A percentile compares a stretch with the other conserved stretches of the same genome.
Evolutionary conservation across 37 sponge, comb jelly and placozoan genomes (phyloP).

Genomic region (Chondrilla cf. caribensis): DNA sequence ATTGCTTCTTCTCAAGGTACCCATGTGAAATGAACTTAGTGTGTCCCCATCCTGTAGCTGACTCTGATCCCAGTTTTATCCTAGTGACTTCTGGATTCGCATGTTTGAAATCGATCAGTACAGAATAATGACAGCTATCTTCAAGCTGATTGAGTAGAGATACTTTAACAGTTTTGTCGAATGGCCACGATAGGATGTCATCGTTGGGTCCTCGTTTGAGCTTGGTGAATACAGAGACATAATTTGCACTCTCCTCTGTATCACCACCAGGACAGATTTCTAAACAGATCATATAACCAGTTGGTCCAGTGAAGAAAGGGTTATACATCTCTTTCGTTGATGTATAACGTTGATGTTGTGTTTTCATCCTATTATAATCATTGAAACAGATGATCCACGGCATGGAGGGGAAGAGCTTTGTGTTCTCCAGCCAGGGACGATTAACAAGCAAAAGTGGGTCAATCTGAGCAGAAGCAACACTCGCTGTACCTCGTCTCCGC

Average conservation of each 20-base stretch:
- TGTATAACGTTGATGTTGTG: too few species aligned
- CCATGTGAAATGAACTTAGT: background rate
- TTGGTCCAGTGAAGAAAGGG: background rate
- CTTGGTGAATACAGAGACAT: background rate
- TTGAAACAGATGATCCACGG: conserved; percentile 8
- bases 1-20: background rate
- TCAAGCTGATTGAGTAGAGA: background rate
- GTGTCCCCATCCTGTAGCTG: too few species aligned
- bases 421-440: conserved; percentile 13
- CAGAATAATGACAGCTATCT: background rate
- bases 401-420: background rate
- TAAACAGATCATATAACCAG: background rate
- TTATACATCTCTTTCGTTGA: background rate
- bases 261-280: background rate
- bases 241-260: background rate
- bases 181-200: conserved; percentile 2
- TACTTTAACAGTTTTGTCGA: background rate
- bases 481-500: too few species aligned
- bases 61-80: background rate
- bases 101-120: background rate
- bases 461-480: too few species aligned
- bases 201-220: background rate
- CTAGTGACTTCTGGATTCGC: background rate
- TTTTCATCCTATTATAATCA: background rate
- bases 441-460: too few species aligned